These are phyloP conservation scores for Drosophila ustulata DNA, from an alignment of 2,888 invertebrate species.

Conservation along the genomic window DNA sequence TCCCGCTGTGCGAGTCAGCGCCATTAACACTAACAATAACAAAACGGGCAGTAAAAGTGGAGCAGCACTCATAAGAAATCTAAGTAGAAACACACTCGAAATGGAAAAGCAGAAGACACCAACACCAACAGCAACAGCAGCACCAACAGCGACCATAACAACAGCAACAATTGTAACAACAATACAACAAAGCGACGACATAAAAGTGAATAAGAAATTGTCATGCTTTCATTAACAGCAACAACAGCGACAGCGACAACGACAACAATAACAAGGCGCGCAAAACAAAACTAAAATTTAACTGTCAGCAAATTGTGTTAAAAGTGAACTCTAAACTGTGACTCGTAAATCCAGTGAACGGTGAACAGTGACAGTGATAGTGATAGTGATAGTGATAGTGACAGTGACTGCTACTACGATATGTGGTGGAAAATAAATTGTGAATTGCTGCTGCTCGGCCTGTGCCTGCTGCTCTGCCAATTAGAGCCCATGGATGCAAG, in stretches of 20 bases:
- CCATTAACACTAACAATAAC: constrained; percentile 30
- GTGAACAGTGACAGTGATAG: too few species aligned
- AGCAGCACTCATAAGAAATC: constrained; percentile 70
- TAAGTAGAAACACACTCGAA: constrained; percentile 62
- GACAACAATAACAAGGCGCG: constrained; percentile 30
- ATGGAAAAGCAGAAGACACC: constrained; percentile 61
- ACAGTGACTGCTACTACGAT: constrained; percentile 25
- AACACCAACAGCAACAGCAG: constrained; percentile 25
- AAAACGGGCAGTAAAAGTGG: constrained; percentile 69
- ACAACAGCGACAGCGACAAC: constrained; percentile 33
- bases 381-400: too few species aligned
- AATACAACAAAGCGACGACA: constrained; percentile 42
- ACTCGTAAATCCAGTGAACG: constrained; percentile 1
- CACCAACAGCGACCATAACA: constrained; percentile 11
- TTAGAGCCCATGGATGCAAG: constrained; percentile 54
- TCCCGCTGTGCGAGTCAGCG: constrained; percentile 20
- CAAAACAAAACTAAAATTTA: constrained; percentile 31
- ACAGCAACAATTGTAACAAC: constrained; percentile 16
- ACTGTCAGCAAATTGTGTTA: constrained; percentile 53
- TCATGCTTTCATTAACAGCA: constrained; percentile 79
- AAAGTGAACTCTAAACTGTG: constrained; percentile 38
- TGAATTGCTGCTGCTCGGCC: constrained; percentile 42
- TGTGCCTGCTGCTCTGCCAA: constrained; percentile 52
- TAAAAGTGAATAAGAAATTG: constrained; percentile 72
- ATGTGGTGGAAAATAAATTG: constrained; percentile 49